Conservation (phyloP, 2,113 vertebrate species). For the Symphodus melops region DNA sequence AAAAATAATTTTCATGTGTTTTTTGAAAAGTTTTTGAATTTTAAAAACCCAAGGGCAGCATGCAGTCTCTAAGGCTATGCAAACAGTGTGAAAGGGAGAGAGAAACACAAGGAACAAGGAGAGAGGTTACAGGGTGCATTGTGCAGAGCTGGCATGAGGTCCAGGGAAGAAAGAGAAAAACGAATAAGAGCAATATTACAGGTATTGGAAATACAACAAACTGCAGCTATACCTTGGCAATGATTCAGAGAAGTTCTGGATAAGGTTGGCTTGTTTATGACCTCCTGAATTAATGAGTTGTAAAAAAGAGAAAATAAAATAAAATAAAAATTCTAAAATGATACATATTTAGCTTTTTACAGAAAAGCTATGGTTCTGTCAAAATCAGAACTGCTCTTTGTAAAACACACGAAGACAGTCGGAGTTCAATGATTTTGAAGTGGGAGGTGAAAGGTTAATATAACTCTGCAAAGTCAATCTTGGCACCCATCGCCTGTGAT, state of each 20-base stretch:
- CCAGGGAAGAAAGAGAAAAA: conserved; percentile 2
- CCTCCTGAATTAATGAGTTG: neutral
- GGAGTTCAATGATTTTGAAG: too few relatives aligned
- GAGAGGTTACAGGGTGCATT: conserved; percentile 18
- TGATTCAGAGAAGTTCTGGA: conserved; percentile 29
- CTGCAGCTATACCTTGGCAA: conserved; percentile 1
- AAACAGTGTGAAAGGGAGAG: conserved; percentile 17
- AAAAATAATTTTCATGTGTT: neutral
- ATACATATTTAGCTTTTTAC: neutral
- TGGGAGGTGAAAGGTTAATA: too few relatives aligned
- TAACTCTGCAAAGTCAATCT: too few relatives aligned
- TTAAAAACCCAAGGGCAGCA: conserved; percentile 18
- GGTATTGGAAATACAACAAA: conserved; percentile 36
- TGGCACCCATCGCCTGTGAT: too few relatives aligned
- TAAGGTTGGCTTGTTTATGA: conserved; percentile 11
- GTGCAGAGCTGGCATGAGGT: conserved; percentile 2
- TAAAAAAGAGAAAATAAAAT: neutral
- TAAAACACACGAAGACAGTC: too few relatives aligned
- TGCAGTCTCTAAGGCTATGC: conserved; percentile 12
- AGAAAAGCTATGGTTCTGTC: neutral
- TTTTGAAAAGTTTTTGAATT: conserved; percentile 13
- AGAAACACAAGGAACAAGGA: neutral
- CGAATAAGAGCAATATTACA: neutral
- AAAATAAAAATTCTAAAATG: conserved; percentile 5
- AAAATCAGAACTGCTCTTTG: too few relatives aligned